phyloP scores from a whole-genome alignment of 2,888 invertebrate genomes.

The Cotesia congregata region DNA sequence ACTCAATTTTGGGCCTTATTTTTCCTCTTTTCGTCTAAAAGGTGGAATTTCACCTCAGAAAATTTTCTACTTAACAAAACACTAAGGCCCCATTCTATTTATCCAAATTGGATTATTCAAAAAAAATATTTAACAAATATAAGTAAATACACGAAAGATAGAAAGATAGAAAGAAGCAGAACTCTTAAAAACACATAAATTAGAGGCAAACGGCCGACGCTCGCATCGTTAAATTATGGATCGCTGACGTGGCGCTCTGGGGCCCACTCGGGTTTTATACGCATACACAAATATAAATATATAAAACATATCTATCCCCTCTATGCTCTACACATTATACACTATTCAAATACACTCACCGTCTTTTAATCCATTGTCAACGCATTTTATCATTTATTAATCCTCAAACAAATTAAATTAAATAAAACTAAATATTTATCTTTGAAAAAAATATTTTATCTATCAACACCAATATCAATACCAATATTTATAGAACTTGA shows the following conservation, averaged over 20 bases:
- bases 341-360: constrained; percentile 11
- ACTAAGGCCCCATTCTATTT: neutral
- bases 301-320: neutral
- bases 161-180: constrained; percentile 8
- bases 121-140: neutral
- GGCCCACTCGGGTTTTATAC: constrained; percentile 3
- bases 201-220: constrained; percentile 63
- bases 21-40: neutral
- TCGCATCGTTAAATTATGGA: constrained; percentile 68
- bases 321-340: neutral
- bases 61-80: neutral
- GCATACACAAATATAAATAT: neutral
- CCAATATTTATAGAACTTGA: neutral
- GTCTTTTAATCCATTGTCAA: neutral
- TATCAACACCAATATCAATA: neutral
- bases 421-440: neutral
- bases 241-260: constrained; percentile 57
- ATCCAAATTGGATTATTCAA: constrained; percentile 5
- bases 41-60: neutral
- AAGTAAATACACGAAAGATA: constrained; percentile 42
- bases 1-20: neutral
- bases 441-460: constrained; percentile 1
- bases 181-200: constrained; percentile 69
- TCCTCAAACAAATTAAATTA: neutral
- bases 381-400: constrained; percentile 1